Percentiles rank a stretch among this genome's conserved stretches.
phyloP scores from a whole-genome alignment of 2,113 vertebrate genomes.

The Acrocephalus kingi region DNA sequence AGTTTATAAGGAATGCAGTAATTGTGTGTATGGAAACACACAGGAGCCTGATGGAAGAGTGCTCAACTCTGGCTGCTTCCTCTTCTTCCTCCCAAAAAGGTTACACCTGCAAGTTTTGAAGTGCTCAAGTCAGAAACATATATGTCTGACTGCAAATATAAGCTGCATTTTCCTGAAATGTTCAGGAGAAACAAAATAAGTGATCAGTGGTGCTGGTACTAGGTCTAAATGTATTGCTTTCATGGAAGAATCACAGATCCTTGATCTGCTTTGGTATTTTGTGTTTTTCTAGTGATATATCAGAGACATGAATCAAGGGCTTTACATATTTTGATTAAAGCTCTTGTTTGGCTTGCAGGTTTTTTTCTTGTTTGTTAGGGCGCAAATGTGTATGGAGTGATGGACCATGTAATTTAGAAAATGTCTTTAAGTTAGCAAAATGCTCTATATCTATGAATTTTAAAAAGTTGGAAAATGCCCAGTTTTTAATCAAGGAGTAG shows the following conservation, averaged over 20 bases:
- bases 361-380: not conserved
- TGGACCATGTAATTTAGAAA: not conserved
- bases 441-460: not conserved
- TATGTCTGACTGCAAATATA: not conserved
- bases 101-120: not conserved
- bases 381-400: not conserved
- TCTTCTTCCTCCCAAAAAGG: not conserved
- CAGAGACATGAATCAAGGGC: not conserved
- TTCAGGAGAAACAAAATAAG: not conserved
- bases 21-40: not conserved
- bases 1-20: not conserved
- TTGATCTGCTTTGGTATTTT: not conserved
- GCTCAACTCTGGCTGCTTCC: not conserved
- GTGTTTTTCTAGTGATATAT: not conserved
- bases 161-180: not conserved
- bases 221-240: not conserved
- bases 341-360: not conserved
- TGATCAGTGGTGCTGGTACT: not conserved
- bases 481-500: constrained; percentile 6
- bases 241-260: not conserved
- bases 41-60: not conserved
- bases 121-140: not conserved
- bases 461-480: not conserved
- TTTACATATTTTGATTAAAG: not conserved
- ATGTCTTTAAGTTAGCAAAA: not conserved